Evolutionary conservation across 1,140 invertebrate genomes (phyloP), one percentile per base, ranked within the genome.

Genomic region (Zaprionus davidi): DNA sequence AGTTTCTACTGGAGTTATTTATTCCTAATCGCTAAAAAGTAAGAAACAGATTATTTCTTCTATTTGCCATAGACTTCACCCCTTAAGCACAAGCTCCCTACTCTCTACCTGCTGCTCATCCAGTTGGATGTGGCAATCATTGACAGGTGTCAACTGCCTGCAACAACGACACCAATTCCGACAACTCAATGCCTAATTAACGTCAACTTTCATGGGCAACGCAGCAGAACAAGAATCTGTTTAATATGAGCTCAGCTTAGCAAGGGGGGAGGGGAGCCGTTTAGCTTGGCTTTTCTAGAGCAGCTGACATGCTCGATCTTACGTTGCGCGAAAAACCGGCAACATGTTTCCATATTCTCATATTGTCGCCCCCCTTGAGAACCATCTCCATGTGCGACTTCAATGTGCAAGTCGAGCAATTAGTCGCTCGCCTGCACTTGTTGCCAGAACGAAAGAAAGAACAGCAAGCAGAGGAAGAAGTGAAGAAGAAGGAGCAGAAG

Each of bases 391-490:
- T 46, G 41, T n/a, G 31, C 28, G 22, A 36, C 62, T 63, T 51
- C 22, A 56, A 53, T 74, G 57, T 78, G 79, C 79, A 81, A 53
- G 69, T 63, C 55, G 76, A 75, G 73, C 81, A 87, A 87, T 87
- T 88, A 84, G 85, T 78, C 70, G 74, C 41, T 49, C 53, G 55
- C 67, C 64, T 76, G 57, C 79, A 81, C 64, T 76, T 78, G 46
- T 51, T 51, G 59, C 49, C 59, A 70, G 44, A 74, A 51, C 26
- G 69, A 69, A 59, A 13, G 38, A 6, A 41, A 41, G 41, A n/a
- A 46, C 20, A 66, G 38, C 36, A 28, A 53, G 55, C 49, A 41
- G 41, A 46, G n/a, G 44, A 6, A 49, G 20, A 22, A 46, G 17
- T 5, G 15, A 2, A 20, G 17, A 46, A 46, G 7, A 20, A 46